Conservation (phyloP, 2,797 vertebrate species). For the Nothura maculosa region DNA sequence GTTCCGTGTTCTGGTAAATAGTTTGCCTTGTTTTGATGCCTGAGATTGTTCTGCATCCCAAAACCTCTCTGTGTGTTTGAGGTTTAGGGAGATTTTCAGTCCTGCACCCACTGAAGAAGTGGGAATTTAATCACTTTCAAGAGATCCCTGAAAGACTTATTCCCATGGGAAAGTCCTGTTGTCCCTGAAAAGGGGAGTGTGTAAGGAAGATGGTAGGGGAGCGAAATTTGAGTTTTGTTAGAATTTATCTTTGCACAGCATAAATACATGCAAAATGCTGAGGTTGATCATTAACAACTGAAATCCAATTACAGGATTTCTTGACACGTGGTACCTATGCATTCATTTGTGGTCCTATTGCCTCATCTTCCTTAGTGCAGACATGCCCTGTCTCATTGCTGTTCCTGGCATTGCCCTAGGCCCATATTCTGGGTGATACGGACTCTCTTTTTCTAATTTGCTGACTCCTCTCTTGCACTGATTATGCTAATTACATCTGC, state of each 20-base stretch:
- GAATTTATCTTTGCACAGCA: neutral
- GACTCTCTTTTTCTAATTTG: constrained; percentile 67
- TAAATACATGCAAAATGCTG: neutral
- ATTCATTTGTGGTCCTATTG: neutral
- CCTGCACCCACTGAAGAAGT: neutral
- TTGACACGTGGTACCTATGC: neutral
- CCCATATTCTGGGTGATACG: constrained; percentile 11
- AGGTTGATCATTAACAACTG: neutral
- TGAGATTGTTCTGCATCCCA: neutral
- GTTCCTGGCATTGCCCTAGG: neutral
- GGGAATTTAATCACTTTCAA: neutral
- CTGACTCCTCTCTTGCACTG: constrained; percentile 50
- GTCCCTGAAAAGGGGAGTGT: neutral
- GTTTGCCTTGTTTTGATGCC: neutral
- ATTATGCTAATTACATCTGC: constrained; percentile 70
- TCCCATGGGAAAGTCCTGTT: neutral
- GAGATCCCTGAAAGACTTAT: neutral
- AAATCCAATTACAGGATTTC: neutral
- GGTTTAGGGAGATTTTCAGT: neutral
- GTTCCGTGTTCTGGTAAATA: neutral
- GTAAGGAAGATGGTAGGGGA: neutral
- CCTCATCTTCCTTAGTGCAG: neutral
- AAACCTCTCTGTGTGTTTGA: neutral
- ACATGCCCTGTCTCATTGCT: neutral
- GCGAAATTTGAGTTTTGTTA: neutral